Percentiles rank a stretch among this genome's conserved stretches.
Conservation (phyloP, 2,113 vertebrate species). For the Genyomyrus donnyi region DNA sequence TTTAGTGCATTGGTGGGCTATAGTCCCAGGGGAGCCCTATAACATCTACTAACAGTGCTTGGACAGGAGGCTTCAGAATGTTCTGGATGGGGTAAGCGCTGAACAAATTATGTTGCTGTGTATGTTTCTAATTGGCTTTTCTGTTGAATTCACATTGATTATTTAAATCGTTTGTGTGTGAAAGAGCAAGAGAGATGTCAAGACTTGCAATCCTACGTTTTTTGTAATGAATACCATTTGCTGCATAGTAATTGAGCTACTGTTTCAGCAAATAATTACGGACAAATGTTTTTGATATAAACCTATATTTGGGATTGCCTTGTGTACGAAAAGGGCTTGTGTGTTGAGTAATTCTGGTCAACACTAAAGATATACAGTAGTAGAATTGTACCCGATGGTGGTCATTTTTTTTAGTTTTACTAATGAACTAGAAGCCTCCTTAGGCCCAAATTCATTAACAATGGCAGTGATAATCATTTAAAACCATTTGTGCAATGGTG, state of each 20-base stretch:
- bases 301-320: neutral
- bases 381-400: neutral
- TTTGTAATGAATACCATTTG: slow-evolving; percentile 19
- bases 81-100: neutral
- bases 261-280: neutral
- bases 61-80: neutral
- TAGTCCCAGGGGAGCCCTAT: neutral
- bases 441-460: neutral
- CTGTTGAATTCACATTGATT: neutral
- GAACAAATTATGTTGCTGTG: neutral
- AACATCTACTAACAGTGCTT: slow-evolving; percentile 1
- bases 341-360: neutral
- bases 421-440: neutral
- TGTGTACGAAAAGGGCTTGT: neutral
- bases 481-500: neutral
- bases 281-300: neutral
- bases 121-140: neutral
- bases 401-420: neutral
- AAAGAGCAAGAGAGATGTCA: neutral
- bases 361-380: neutral
- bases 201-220: neutral
- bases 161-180: neutral
- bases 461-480: neutral
- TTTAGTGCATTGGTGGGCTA: neutral
- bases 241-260: neutral